Base-by-base conservation (phyloP, 1,140 invertebrate genomes). In the Patella vulgata region DNA sequence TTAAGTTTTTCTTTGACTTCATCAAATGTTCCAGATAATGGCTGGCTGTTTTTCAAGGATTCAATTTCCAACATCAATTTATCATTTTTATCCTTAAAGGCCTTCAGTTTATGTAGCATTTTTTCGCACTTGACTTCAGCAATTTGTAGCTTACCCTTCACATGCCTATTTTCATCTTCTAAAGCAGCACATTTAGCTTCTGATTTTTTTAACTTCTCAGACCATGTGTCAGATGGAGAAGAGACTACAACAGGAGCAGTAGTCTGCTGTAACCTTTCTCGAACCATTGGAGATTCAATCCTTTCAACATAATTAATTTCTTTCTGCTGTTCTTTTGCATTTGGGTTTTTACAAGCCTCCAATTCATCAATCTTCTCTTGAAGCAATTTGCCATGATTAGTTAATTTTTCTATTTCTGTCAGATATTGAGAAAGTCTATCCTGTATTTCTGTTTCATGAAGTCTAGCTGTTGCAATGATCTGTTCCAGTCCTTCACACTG, bases 1-100 rank as follows among this genome's bases (percentile, higher is more conserved):
- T 63, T 51, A 21, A 51, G 44, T 23, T 30, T 17, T 31, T 54
- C 36, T 33, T 53, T 61, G 8, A 46, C 28, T 33, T 53, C 46
- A 31, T 46, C 31, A 9, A 61, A 47, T 4, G 19, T 42, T 36
- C 33, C 27, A 42, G 27, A 30, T 30, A 31, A 59, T 5, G n/a
- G 3, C n/a, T 1, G 4, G 27, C 8, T 1, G 17, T 61, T 17
- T 71, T 93, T 92, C 19, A 86, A 64, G 30, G 68, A 85, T 66
- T 79, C 55, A 19, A 63, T 87, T 42, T 88, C 82, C 60, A 85
- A 71, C 8, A 19, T 44, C 19, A 80, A 65, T 30, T 71, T 71
- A 28, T 82, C 77, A 73, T 79, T 81, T 51, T 78, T 81, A 42
- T 77, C 72, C 65, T 83, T 83, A 54, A 83, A 82, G 9, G 67